Conservation (phyloP, 2,113 vertebrate species). For the Amphiprion percula region DNA sequence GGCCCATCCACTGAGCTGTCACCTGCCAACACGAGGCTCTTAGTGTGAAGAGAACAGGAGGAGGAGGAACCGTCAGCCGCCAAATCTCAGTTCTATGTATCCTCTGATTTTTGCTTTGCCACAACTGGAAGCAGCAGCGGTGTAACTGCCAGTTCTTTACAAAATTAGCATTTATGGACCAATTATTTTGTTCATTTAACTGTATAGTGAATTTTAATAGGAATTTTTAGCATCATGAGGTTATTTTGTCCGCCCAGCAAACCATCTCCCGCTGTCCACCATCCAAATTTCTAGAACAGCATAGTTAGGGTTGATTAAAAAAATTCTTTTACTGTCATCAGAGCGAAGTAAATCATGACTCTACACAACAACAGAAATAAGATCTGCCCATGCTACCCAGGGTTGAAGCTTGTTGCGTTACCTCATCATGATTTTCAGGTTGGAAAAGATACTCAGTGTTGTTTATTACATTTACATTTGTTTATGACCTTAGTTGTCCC, state of each 20-base stretch:
- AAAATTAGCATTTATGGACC: not conserved
- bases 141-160: not conserved
- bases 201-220: not conserved
- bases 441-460: no score
- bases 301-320: no score
- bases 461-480: no score
- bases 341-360: no score
- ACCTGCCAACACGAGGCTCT: slow-evolving; percentile 55
- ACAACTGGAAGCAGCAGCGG: not conserved
- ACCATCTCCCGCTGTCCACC: no score
- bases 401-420: no score
- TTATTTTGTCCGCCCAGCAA: not conserved
- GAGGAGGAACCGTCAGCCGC: slow-evolving; percentile 2
- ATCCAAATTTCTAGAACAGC: no score
- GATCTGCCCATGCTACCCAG: no score
- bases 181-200: not conserved
- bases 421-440: no score
- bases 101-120: slow-evolving; percentile 15
- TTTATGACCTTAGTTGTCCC: no score
- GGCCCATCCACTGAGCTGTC: slow-evolving; percentile 55
- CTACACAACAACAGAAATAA: no score
- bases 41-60: slow-evolving; percentile 24
- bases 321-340: no score
- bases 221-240: not conserved
- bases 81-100: not conserved